These are phyloP conservation scores for Aegithalos caudatus DNA, from an alignment of 2,113 vertebrate genomes.

Conservation along the genomic window DNA sequence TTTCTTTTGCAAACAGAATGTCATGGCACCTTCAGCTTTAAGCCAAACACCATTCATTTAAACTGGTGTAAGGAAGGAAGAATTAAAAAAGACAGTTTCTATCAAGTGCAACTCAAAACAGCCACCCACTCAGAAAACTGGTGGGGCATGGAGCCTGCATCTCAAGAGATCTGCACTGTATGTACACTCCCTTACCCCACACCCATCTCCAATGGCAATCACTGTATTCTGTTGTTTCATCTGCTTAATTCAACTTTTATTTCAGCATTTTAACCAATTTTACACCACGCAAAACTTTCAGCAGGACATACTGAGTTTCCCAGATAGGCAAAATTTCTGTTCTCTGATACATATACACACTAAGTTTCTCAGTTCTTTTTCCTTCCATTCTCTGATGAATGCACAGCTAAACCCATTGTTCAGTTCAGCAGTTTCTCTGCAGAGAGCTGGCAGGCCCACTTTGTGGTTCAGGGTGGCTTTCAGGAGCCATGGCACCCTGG, in stretches of 20 bases:
- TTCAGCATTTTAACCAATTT: background rate
- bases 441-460: background rate
- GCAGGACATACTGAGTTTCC: background rate
- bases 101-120: background rate
- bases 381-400: background rate
- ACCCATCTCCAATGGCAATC: background rate
- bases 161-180: background rate
- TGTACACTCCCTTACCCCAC: background rate
- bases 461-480: background rate
- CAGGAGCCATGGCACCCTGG: background rate
- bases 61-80: background rate
- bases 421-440: background rate
- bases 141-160: background rate
- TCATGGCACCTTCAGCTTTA: background rate
- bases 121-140: conserved; percentile 1
- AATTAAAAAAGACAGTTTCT: background rate
- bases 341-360: background rate
- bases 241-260: background rate
- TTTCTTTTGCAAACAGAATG: background rate
- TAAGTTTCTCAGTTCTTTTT: background rate
- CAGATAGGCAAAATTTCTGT: background rate
- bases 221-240: background rate
- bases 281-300: background rate
- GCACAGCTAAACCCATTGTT: background rate
- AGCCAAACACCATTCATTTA: background rate